Evolutionary conservation across 1,140 invertebrate genomes (phyloP).

Genomic region (Bombus waltoni): DNA sequence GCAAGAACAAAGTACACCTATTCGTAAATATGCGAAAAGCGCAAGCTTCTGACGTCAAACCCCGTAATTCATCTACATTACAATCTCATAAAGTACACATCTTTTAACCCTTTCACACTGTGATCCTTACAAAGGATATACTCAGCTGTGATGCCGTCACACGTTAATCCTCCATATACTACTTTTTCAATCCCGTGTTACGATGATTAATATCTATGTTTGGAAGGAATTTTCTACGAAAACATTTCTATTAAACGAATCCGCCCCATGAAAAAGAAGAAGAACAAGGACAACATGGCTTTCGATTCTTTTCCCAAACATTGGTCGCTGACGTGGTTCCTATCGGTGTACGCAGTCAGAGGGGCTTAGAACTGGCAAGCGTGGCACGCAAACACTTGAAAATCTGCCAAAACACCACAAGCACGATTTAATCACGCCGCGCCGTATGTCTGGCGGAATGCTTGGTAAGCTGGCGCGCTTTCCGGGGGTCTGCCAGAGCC

Average conservation of each 20-base stretch:
- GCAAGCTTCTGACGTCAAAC: not conserved
- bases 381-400: slow-evolving; percentile 27
- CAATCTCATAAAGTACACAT: not conserved
- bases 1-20: not conserved
- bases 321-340: too few species aligned
- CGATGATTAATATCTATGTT: too few species aligned
- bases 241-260: too few species aligned
- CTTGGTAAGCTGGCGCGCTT: slow-evolving; percentile 5
- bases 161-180: not conserved
- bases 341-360: too few species aligned
- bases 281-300: too few species aligned
- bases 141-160: not conserved
- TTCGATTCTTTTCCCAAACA: too few species aligned
- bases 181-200: not conserved
- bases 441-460: slow-evolving; percentile 22
- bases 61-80: not conserved
- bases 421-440: slow-evolving; percentile 60
- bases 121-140: not conserved
- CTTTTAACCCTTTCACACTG: not conserved
- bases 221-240: too few species aligned
- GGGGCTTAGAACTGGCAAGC: too few species aligned
- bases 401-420: slow-evolving; percentile 62
- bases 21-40: not conserved
- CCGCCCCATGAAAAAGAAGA: too few species aligned
- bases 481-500: too few species aligned